phyloP scores from a whole-genome alignment of 2,888 invertebrate genomes.

The Hydrotaea diabolus region DNA sequence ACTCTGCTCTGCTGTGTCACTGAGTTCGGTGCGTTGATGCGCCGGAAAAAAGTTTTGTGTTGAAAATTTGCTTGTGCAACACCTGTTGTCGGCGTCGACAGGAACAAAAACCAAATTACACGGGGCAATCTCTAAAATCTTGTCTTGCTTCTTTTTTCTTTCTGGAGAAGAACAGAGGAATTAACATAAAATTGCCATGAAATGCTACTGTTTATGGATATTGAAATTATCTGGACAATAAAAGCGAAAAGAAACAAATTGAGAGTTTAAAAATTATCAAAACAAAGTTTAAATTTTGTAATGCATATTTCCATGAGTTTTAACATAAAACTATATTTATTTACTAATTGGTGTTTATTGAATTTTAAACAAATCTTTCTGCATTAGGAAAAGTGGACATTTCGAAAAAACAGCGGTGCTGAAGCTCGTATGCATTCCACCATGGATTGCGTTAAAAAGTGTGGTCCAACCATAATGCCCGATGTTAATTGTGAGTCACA shows the following conservation, averaged over 20 bases:
- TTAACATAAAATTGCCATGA: conserved; percentile 29
- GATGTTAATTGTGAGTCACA: too few species aligned
- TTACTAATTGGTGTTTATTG: too few species aligned
- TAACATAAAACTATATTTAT: too few species aligned
- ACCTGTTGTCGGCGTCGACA: conserved; percentile 60
- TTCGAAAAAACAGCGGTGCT: too few species aligned
- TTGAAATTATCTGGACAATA: neutral
- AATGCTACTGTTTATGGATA: neutral
- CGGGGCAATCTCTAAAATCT: conserved; percentile 51
- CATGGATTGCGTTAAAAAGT: too few species aligned
- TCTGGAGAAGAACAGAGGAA: neutral
- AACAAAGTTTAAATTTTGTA: too few species aligned
- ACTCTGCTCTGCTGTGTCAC: neutral
- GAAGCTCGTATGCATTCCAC: too few species aligned
- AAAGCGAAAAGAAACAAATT: neutral
- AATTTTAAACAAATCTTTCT: too few species aligned
- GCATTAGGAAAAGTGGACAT: too few species aligned
- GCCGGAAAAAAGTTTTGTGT: conserved; percentile 3
- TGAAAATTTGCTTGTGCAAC: conserved; percentile 63
- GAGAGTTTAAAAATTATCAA: conserved; percentile 70
- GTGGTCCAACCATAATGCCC: too few species aligned
- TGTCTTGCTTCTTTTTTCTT: neutral
- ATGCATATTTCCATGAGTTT: too few species aligned
- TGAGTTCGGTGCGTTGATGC: neutral
- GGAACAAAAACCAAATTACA: conserved; percentile 19